These are phyloP conservation scores for Drosophila ficusphila DNA, from an alignment of 1,140 invertebrate genomes.

Conservation along the genomic window DNA sequence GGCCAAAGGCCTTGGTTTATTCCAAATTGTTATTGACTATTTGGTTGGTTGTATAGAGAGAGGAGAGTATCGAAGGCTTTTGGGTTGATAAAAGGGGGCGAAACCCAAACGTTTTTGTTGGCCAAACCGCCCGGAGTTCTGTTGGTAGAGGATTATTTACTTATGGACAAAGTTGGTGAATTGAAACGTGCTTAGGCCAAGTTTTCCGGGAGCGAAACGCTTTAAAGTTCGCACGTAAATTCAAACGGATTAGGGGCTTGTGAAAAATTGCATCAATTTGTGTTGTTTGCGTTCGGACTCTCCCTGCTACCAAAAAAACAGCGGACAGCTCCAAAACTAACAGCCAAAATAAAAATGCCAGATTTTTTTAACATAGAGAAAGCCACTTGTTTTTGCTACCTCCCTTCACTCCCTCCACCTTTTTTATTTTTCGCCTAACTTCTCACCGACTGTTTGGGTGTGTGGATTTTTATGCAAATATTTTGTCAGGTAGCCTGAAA, in stretches of 20 bases:
- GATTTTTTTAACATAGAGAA: constrained; percentile 3
- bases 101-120: constrained; percentile 27
- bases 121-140: constrained; percentile 8
- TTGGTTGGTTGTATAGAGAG: neutral
- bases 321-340: constrained; percentile 19
- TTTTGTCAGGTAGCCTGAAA: constrained; percentile 65
- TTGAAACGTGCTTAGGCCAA: constrained; percentile 57
- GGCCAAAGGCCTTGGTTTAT: constrained; percentile 26
- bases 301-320: neutral
- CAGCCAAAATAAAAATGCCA: constrained; percentile 24
- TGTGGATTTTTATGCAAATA: constrained; percentile 77
- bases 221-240: constrained; percentile 67
- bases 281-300: constrained; percentile 39
- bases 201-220: constrained; percentile 22
- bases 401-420: neutral
- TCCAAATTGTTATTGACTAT: constrained; percentile 46
- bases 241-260: constrained; percentile 64
- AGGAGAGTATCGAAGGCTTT: constrained; percentile 3
- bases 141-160: constrained; percentile 59
- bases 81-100: neutral
- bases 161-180: constrained; percentile 65
- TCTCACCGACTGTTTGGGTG: constrained; percentile 3
- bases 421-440: neutral
- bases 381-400: neutral
- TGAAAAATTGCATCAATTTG: constrained; percentile 55